Conservation (phyloP, 2,797 vertebrate species). For the Taeniopygia guttata region DNA sequence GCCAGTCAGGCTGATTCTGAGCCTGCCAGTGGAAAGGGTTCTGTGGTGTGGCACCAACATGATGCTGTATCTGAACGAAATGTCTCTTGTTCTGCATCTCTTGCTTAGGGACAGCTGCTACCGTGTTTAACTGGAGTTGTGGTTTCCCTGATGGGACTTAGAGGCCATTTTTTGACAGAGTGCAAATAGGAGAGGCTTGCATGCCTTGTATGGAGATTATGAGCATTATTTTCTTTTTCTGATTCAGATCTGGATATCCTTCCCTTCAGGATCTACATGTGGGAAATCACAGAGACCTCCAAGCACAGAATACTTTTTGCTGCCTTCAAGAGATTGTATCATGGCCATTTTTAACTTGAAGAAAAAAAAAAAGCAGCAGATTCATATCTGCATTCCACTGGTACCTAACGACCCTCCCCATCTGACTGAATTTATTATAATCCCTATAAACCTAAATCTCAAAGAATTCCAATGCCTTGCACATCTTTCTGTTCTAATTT, state of each 20-base stretch:
- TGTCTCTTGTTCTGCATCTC: neutral
- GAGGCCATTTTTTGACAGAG: neutral
- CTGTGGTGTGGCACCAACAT: neutral
- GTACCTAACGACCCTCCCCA: neutral
- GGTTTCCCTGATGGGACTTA: neutral
- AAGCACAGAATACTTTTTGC: neutral
- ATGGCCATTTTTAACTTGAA: neutral
- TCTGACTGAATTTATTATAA: constrained; percentile 59
- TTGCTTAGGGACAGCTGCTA: neutral
- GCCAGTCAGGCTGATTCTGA: neutral
- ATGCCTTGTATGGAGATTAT: neutral
- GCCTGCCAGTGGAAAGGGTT: neutral
- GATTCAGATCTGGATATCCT: neutral
- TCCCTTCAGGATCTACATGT: neutral
- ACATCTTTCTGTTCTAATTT: constrained; percentile 54
- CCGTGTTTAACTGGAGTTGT: neutral
- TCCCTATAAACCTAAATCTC: constrained; percentile 56
- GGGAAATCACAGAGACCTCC: neutral
- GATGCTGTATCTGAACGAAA: neutral
- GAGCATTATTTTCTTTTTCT: neutral
- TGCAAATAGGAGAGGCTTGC: neutral
- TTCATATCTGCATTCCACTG: neutral
- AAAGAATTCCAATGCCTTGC: constrained; percentile 56
- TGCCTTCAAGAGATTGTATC: neutral
- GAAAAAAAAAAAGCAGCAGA: neutral